A percentile compares a stretch with the other conserved stretches of the same genome.
Conservation (phyloP, 2,888 invertebrate species). For the Limnephilus marmoratus region DNA sequence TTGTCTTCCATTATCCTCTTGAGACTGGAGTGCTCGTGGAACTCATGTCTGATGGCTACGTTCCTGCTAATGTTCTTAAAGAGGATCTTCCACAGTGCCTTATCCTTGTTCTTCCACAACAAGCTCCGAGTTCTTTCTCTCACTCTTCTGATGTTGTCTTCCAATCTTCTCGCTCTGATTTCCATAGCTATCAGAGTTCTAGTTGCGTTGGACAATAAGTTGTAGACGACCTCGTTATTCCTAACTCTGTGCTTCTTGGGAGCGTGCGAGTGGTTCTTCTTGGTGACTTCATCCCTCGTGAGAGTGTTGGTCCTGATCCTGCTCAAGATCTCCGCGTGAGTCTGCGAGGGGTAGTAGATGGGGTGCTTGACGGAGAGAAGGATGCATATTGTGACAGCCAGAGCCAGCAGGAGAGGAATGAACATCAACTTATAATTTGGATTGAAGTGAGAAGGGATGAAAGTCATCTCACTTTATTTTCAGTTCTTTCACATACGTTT, state of each 20-base stretch:
- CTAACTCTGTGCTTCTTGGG: constrained; percentile 69
- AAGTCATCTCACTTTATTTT: constrained; percentile 63
- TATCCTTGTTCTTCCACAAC: constrained; percentile 78
- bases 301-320: constrained; percentile 60
- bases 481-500: constrained; percentile 49
- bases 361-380: constrained; percentile 65
- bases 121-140: constrained; percentile 78
- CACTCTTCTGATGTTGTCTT: constrained; percentile 79
- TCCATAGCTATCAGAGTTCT: constrained; percentile 79
- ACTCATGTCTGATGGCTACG: constrained; percentile 76
- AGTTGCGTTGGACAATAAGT: constrained; percentile 77
- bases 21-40: constrained; percentile 75
- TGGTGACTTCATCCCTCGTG: constrained; percentile 53
- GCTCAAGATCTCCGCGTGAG: constrained; percentile 62
- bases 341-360: constrained; percentile 62
- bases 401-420: constrained; percentile 62
- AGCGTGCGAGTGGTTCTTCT: constrained; percentile 51
- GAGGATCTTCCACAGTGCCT: constrained; percentile 77
- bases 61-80: constrained; percentile 78
- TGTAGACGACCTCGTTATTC: constrained; percentile 77
- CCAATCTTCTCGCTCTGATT: constrained; percentile 78
- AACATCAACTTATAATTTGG: constrained; percentile 65
- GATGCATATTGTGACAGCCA: constrained; percentile 65
- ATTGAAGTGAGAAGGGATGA: constrained; percentile 64
- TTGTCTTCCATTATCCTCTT: constrained; percentile 74